Base-by-base conservation (phyloP, 2,113 vertebrate genomes). In the Gobiocypris rarus region DNA sequence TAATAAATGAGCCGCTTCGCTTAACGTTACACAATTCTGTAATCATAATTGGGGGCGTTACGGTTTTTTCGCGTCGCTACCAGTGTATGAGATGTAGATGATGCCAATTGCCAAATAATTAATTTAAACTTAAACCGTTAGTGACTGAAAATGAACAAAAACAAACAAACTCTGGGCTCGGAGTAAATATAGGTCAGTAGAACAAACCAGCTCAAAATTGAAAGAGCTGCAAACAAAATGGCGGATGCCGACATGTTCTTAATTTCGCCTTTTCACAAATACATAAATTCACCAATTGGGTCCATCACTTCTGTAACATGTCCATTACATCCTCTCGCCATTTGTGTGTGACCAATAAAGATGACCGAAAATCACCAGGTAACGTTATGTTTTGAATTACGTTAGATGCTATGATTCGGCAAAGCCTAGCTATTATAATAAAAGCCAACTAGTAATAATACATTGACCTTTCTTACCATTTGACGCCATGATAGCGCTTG, bases 381-480 rank as follows among this genome's bases (percentile, higher is more conserved):
- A 31, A 31, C 31, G 31, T 31, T 31, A 24, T n/a, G 22, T 17
- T 28, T 61, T 19, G 38, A 14, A 45, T 11, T n/a, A 38, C 38
- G 38, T 38, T 38, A 34, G 4, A 31, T 45, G 3, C 26, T 31
- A 11, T 4, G 26, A 6, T 34, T 24, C 9, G 9, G 43, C 22
- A 6, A 24, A 65, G 24, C 10, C 17, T 9, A 48, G 6, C 15
- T 11, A 48, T 1, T 74, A 26, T 3, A n/a, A 75, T 26, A 75
- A 17, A 43, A 34, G 3, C 1, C 6, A 41, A 65, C 48, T 79
- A 54, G 19, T 22, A 54, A 19, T 8, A 26, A 19, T 24, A 10
- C 14, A 28, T 26, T 28, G 9, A 45, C 4, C 63, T 28, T 15
- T 81, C 92, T 90, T 83, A 93, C 92, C 92, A 79, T 90, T 91